phyloP scores from a whole-genome alignment of 1,140 invertebrate genomes.

The Ruditapes philippinarum region DNA sequence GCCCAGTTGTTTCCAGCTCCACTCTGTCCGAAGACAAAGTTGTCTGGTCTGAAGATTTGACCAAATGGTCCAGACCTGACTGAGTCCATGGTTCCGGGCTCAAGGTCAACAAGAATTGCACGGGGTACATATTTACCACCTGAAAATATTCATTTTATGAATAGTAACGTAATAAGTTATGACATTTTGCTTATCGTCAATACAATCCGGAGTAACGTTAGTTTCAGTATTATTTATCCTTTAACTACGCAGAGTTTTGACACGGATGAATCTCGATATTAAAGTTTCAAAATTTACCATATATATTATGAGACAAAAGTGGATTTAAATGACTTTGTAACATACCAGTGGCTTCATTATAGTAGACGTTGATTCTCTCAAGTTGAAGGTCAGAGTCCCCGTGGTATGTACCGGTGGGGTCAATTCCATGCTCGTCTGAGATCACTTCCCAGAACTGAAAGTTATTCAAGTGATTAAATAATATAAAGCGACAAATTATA shows the following conservation, averaged over 20 bases:
- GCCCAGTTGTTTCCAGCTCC: slow-evolving; percentile 96
- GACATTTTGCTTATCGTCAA: too few relatives aligned
- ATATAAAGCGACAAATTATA: too few relatives aligned
- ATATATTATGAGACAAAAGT: too few relatives aligned
- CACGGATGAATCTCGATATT: too few relatives aligned
- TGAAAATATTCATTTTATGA: too few relatives aligned
- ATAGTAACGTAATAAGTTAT: too few relatives aligned
- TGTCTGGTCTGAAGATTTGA: slow-evolving; percentile 94
- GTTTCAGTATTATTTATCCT: too few relatives aligned
- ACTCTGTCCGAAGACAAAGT: slow-evolving; percentile 94
- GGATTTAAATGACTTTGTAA: too few relatives aligned
- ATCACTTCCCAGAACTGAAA: background rate
- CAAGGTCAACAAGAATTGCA: slow-evolving; percentile 96
- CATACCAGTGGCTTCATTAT: background rate
- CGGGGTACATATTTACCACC: slow-evolving; percentile 96
- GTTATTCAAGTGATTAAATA: too few relatives aligned
- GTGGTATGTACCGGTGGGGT: slow-evolving; percentile 11
- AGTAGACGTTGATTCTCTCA: slow-evolving; percentile 12
- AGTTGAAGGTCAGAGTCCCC: background rate
- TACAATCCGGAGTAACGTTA: too few relatives aligned
- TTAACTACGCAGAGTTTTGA: too few relatives aligned
- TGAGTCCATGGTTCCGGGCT: slow-evolving; percentile 98
- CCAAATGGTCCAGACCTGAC: slow-evolving; percentile 95
- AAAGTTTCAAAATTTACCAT: too few relatives aligned
- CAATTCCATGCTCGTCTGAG: slow-evolving; percentile 1